Base-by-base conservation (phyloP, 1,140 invertebrate genomes). In the Carposina sasakii region DNA sequence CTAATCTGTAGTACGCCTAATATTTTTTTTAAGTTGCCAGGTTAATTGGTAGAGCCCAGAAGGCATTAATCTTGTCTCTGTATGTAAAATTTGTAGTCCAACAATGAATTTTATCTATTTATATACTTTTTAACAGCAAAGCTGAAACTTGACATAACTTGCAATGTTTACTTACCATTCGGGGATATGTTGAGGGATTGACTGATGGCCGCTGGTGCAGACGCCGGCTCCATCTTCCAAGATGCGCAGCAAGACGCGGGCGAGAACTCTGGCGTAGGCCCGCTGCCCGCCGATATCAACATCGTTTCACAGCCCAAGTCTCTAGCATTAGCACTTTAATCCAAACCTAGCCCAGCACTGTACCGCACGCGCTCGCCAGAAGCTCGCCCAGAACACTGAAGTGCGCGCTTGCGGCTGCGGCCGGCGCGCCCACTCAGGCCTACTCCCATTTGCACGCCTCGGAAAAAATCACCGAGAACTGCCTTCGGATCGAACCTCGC, bases 191-290 rank as follows among this genome's bases (percentile, higher is more conserved):
- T 78, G 24, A 83, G 63, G 1, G 75, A 54, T 46, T 84, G 71
- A 3, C 76, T 66, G 52, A 82, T 76, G 55, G 75, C 66, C n/a
- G 79, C 70, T 16, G 81, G 63, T 48, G 68, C 70, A 40, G 81
- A 74, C 57, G 81, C 76, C 58, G 82, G 74, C 65, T 86, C 85
- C 85, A 86, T 86, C 72, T 86, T 86, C 85, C 82, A 85, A 63
- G 81, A 66, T 12, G 82, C 81, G 73, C 82, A 86, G 75, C 85
- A 85, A 57, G 85, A 86, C 44, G 74, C 78, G 57, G 82, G 82
- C 50, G 85, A 86, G 63, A 84, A 86, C 63, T 85, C 85, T 52
- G 77, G 68, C 71, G 82, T 77, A 63, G 78, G 76, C 81, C 85
- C 77, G 70, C 68, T 75, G 81, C 78, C 81, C 76, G 76, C 78